phyloP scores from a whole-genome alignment of 2,113 vertebrate genomes.

The Cromileptes altivelis region DNA sequence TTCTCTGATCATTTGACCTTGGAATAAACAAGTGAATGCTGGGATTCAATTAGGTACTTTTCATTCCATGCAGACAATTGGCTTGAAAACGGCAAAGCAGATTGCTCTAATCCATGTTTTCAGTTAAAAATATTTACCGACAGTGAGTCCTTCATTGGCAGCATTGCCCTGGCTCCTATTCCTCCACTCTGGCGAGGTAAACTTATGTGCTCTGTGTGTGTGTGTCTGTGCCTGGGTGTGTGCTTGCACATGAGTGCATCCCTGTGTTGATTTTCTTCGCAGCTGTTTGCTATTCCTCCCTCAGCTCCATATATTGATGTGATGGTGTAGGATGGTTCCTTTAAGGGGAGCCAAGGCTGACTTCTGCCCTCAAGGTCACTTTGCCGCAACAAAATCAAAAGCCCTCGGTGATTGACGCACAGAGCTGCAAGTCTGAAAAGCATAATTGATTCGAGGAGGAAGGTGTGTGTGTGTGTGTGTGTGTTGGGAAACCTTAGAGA shows the following conservation, averaged over 20 bases:
- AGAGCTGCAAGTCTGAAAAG: constrained; percentile 26
- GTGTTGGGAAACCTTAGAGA: constrained; percentile 7
- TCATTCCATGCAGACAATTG: constrained; percentile 3
- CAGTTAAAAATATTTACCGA: constrained; percentile 36
- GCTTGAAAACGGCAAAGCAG: constrained; percentile 8
- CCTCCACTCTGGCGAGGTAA: constrained; percentile 39
- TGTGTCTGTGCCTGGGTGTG: constrained; percentile 11
- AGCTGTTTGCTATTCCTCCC: constrained; percentile 45
- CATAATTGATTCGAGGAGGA: constrained; percentile 22
- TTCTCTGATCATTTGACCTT: constrained; percentile 40
- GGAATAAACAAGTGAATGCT: neutral
- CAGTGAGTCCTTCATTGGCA: constrained; percentile 35
- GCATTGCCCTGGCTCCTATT: constrained; percentile 20
- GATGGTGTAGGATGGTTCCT: constrained; percentile 10
- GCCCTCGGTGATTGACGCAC: constrained; percentile 33
- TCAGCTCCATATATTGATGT: constrained; percentile 48
- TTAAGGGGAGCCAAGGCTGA: constrained; percentile 33
- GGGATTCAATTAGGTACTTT: constrained; percentile 20
- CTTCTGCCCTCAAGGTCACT: constrained; percentile 56
- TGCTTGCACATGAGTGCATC: neutral
- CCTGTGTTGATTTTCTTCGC: constrained; percentile 23
- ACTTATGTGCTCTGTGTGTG: constrained; percentile 8
- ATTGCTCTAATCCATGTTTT: constrained; percentile 22
- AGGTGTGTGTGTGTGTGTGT: neutral
- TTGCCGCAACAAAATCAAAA: constrained; percentile 39